Conservation (phyloP, 2,113 vertebrate genomes). For the Hyla sarda region DNA sequence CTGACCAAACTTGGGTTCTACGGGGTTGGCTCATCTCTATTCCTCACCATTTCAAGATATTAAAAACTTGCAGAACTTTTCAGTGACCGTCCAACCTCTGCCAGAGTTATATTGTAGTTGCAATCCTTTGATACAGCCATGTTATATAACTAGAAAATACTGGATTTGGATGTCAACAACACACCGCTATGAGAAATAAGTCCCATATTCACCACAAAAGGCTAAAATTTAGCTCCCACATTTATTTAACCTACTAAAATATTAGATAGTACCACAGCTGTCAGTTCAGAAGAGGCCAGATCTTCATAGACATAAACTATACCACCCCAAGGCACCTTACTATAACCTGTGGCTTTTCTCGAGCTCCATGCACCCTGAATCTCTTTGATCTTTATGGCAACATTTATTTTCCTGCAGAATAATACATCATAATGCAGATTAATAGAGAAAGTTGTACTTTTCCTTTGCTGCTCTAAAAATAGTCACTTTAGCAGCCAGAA, state of each 20-base stretch:
- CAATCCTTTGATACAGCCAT: background rate
- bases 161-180: background rate
- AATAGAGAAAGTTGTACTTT: background rate
- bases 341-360: background rate
- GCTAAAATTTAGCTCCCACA: background rate
- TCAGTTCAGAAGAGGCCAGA: background rate
- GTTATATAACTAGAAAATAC: background rate
- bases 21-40: too few relatives aligned
- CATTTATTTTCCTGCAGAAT: background rate
- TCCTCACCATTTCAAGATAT: too few relatives aligned
- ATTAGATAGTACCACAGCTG: background rate
- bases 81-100: too few relatives aligned
- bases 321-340: background rate
- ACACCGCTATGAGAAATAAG: background rate
- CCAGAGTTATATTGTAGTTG: background rate
- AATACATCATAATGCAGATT: background rate
- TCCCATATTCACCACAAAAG: background rate
- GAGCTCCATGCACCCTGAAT: background rate
- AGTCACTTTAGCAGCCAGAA: conserved; percentile 27
- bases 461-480: conserved; percentile 32
- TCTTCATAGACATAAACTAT: background rate
- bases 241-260: background rate
- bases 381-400: background rate
- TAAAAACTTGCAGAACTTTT: too few relatives aligned
- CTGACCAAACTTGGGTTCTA: too few relatives aligned